Evolutionary conservation across 2,888 invertebrate species (phyloP).

Genomic region (Nymphalis c-album): DNA sequence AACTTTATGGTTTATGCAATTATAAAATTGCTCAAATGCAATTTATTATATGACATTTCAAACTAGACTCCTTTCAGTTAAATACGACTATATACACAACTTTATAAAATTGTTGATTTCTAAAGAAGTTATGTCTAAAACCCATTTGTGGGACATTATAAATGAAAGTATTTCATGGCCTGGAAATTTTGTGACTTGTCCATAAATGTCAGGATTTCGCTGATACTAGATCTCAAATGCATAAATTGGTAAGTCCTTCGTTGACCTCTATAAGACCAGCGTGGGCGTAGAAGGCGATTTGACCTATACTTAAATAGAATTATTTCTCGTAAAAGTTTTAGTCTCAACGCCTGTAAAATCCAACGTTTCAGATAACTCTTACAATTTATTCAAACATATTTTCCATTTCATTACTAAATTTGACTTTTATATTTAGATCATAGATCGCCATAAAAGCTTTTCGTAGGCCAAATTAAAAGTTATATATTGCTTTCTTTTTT

Average conservation of each 20-base stretch:
- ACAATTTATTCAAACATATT: slow-evolving; percentile 4
- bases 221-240: slow-evolving; percentile 15
- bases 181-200: not conserved
- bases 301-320: slow-evolving; percentile 51
- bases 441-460: not conserved
- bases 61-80: too few relatives aligned
- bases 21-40: too few relatives aligned
- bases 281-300: slow-evolving; percentile 56
- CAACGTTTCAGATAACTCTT: slow-evolving; percentile 45
- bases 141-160: not conserved
- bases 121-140: not conserved
- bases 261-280: slow-evolving; percentile 53
- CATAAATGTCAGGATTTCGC: not conserved
- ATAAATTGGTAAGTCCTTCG: slow-evolving; percentile 53
- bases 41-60: too few relatives aligned
- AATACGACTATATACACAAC: too few relatives aligned
- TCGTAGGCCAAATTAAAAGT: not conserved
- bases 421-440: not conserved
- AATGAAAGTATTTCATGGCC: not conserved
- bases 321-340: slow-evolving; percentile 54
- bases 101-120: too few relatives aligned
- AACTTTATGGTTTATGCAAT: too few relatives aligned
- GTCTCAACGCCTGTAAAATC: slow-evolving; percentile 46
- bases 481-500: not conserved
- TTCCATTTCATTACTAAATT: slow-evolving; percentile 1